Conservation (phyloP, 2,888 invertebrate species). For the Diarsia dahlii region DNA sequence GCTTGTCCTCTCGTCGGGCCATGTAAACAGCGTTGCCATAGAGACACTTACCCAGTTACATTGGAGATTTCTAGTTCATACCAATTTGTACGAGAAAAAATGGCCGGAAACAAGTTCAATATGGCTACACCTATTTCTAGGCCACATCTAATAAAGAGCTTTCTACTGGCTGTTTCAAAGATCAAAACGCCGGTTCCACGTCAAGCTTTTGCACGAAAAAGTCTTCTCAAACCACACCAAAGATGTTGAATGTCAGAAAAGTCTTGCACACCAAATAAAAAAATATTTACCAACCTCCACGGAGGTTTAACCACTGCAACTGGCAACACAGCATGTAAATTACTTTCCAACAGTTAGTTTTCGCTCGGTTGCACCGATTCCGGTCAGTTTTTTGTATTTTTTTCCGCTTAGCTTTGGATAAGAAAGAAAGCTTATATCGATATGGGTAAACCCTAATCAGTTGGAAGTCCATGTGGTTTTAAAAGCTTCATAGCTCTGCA, state of each 20-base stretch:
- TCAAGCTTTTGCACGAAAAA: neutral
- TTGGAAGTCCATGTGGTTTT: neutral
- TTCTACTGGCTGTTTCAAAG: neutral
- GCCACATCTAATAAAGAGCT: neutral
- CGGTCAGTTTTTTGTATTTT: constrained; percentile 77
- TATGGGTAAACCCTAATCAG: constrained; percentile 51
- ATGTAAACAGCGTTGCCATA: constrained; percentile 79
- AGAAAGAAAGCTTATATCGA: constrained; percentile 80
- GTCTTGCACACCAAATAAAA: neutral
- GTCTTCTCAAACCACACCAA: neutral
- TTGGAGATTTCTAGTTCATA: constrained; percentile 68
- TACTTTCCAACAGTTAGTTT: constrained; percentile 90
- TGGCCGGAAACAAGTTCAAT: constrained; percentile 14
- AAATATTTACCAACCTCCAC: neutral
- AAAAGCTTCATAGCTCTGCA: neutral
- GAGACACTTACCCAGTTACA: constrained; percentile 66
- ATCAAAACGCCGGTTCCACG: neutral
- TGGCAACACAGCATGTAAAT: constrained; percentile 79
- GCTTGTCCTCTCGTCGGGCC: constrained; percentile 78
- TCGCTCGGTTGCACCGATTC: constrained; percentile 88
- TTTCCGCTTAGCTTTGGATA: constrained; percentile 44
- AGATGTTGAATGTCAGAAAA: constrained; percentile 1
- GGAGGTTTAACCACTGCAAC: constrained; percentile 26
- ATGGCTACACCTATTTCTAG: constrained; percentile 20
- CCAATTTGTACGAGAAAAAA: constrained; percentile 50